These are phyloP conservation scores for Tursiops truncatus DNA, from an alignment of 2,113 vertebrate genomes.

Conservation along the genomic window DNA sequence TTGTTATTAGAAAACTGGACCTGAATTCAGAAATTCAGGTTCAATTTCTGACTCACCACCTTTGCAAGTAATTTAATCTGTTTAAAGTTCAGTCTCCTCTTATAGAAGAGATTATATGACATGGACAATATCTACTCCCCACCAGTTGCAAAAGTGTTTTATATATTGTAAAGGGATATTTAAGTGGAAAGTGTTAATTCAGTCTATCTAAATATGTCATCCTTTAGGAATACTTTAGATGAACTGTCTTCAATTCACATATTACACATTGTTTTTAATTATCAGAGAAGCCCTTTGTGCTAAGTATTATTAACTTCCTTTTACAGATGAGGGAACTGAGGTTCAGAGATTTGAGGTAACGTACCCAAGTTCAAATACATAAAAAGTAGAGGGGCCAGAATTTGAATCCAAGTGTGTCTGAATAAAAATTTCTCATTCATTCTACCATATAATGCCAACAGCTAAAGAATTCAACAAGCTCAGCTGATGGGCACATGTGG, in stretches of 20 bases:
- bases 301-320: neutral
- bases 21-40: neutral
- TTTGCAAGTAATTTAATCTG: neutral
- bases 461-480: neutral
- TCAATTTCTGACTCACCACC: neutral
- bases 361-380: neutral
- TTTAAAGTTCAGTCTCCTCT: neutral
- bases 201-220: slow-evolving; percentile 4
- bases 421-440: neutral
- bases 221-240: slow-evolving; percentile 9
- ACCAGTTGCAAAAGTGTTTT: neutral
- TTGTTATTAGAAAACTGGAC: neutral
- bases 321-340: neutral
- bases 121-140: neutral
- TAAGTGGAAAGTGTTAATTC: neutral
- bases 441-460: neutral
- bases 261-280: neutral
- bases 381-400: neutral
- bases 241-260: neutral
- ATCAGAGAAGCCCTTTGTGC: neutral
- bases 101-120: neutral
- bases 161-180: neutral
- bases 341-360: neutral
- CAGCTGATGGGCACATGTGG: neutral
- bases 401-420: neutral